A percentile compares a stretch with the other conserved stretches of the same genome.
These are phyloP conservation scores for Metopolophium dirhodum DNA, from an alignment of 1,140 invertebrate species.

Conservation along the genomic window DNA sequence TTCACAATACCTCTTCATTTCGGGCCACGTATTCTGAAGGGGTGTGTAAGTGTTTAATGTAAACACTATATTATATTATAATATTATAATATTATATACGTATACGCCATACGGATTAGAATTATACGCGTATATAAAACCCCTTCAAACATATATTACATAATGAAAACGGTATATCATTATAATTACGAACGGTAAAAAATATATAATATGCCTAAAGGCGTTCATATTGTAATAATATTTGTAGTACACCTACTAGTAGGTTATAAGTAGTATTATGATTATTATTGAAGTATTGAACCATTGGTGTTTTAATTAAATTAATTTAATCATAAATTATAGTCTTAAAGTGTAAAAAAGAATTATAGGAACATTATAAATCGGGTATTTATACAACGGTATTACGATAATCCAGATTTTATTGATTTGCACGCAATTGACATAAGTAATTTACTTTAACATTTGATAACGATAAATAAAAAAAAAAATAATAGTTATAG, in stretches of 20 bases:
- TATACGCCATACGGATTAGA: not conserved
- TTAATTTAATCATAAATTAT: not conserved
- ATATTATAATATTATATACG: not conserved
- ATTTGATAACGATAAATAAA: not conserved
- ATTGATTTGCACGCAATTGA: not conserved
- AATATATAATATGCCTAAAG: not conserved
- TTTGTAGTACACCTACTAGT: not conserved
- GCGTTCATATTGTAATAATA: not conserved
- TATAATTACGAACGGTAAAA: conserved; percentile 1
- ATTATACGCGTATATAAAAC: conserved; percentile 7
- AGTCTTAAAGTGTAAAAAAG: not conserved
- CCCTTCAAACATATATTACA: not conserved
- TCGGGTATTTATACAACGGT: not conserved
- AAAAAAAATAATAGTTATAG: not conserved
- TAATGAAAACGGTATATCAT: not conserved
- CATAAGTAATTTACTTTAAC: not conserved
- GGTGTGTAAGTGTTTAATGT: conserved; percentile 42
- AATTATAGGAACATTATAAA: not conserved
- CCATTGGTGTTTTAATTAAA: not conserved
- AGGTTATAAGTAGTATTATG: not conserved
- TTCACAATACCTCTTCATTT: conserved; percentile 45
- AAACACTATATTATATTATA: conserved; percentile 25
- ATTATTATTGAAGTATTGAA: not conserved
- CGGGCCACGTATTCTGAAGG: conserved; percentile 4
- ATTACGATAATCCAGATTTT: not conserved